Percentiles rank a stretch among this genome's conserved stretches.
Evolutionary conservation across 2,888 invertebrate genomes (phyloP).

Genomic region (Calliphora vomitoria): DNA sequence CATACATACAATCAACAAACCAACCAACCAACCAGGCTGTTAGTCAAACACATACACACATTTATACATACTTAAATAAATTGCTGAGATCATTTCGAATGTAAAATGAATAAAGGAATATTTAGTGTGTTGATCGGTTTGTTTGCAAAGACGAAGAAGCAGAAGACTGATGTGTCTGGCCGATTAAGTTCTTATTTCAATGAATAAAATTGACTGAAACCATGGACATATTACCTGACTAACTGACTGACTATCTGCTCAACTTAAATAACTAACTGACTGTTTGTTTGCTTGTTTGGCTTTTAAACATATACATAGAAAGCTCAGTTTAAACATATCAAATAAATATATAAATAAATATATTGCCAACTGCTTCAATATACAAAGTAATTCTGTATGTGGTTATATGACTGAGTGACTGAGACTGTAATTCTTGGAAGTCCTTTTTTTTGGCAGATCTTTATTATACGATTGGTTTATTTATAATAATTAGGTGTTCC

Average conservation of each 20-base stretch:
- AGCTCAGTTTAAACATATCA: background rate
- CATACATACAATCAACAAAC: background rate
- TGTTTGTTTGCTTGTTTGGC: background rate
- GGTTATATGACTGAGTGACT: background rate
- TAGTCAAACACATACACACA: background rate
- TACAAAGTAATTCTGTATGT: constrained; percentile 7
- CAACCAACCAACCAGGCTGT: constrained; percentile 15
- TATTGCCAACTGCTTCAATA: background rate
- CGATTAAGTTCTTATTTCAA: constrained; percentile 82
- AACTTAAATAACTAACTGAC: constrained; percentile 58
- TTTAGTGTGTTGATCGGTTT: constrained; percentile 4
- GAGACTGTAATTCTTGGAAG: constrained; percentile 69
- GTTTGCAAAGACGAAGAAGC: constrained; percentile 12
- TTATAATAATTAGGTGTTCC: constrained; percentile 84
- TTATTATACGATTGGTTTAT: constrained; percentile 84
- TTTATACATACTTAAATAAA: background rate
- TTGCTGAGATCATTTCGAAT: constrained; percentile 7
- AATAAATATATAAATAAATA: constrained; percentile 2
- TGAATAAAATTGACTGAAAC: constrained; percentile 72
- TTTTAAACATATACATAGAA: background rate
- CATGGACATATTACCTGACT: constrained; percentile 72
- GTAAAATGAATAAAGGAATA: constrained; percentile 36
- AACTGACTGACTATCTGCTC: constrained; percentile 69
- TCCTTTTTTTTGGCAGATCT: constrained; percentile 78
- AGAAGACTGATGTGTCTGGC: constrained; percentile 66